Percentiles rank a stretch among this genome's conserved stretches.
These are phyloP conservation scores for Ornithoptera alexandrae DNA, from an alignment of 2,888 invertebrate species.

Conservation along the genomic window DNA sequence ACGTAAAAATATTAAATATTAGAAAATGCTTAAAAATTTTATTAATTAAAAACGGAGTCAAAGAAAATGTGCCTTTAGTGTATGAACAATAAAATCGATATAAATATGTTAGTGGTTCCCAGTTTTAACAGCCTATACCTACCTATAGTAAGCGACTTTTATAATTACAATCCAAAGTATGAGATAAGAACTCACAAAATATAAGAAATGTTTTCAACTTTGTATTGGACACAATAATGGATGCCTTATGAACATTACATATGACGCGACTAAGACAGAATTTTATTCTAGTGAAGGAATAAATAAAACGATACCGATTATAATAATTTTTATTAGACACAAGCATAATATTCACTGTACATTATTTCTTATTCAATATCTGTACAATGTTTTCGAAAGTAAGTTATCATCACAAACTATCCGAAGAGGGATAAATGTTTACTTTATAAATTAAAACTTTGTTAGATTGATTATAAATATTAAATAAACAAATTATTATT, in stretches of 20 bases:
- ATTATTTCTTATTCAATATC: slow-evolving; percentile 38
- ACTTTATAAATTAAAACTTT: background rate
- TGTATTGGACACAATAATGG: background rate
- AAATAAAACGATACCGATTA: slow-evolving; percentile 34
- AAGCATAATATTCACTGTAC: slow-evolving; percentile 47
- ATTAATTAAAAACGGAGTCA: background rate
- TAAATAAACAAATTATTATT: background rate
- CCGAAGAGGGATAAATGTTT: slow-evolving; percentile 31
- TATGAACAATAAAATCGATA: background rate
- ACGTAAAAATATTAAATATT: background rate
- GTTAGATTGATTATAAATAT: background rate
- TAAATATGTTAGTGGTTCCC: background rate
- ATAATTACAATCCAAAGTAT: too few relatives aligned
- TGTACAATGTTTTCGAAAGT: slow-evolving; percentile 37
- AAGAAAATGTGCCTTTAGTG: background rate
- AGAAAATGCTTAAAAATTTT: background rate
- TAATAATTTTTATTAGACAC: slow-evolving; percentile 49
- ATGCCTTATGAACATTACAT: background rate
- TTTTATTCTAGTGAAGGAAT: slow-evolving; percentile 1
- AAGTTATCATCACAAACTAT: slow-evolving; percentile 37
- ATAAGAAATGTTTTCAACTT: background rate
- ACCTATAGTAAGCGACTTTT: too few relatives aligned
- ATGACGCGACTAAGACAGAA: background rate
- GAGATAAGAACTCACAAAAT: too few relatives aligned
- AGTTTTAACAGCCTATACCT: background rate